These are phyloP conservation scores for Colletes collaris DNA, from an alignment of 2,888 invertebrate genomes.

Conservation along the genomic window DNA sequence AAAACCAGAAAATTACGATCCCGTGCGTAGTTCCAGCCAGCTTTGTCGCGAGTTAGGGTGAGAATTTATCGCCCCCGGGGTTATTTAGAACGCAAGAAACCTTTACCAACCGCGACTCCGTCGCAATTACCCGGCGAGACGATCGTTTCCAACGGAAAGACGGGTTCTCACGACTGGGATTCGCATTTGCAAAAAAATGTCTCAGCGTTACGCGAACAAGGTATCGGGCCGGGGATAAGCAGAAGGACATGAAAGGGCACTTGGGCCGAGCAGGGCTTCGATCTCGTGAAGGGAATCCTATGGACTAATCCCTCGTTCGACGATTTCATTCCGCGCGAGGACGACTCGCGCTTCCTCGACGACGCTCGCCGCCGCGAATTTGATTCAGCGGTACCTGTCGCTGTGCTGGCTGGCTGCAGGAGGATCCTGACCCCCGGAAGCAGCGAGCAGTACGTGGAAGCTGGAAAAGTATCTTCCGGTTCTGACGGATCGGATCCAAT, in stretches of 20 bases:
- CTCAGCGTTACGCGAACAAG: neutral
- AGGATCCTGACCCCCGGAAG: constrained; percentile 7
- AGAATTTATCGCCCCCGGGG: no score
- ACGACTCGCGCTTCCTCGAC: no score
- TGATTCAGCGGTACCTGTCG: constrained; percentile 37
- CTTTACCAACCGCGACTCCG: no score
- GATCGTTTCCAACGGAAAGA: no score
- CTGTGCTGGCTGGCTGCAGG: neutral
- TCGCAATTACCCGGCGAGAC: no score
- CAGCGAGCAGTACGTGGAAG: constrained; percentile 5
- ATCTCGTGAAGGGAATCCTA: neutral
- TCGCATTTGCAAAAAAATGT: neutral
- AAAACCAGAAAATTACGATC: no score
- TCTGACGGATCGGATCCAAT: constrained; percentile 25
- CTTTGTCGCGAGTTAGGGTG: no score
- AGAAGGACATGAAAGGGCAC: constrained; percentile 27
- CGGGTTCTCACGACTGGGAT: neutral
- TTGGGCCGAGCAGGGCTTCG: neutral
- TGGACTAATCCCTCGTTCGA: constrained; percentile 42
- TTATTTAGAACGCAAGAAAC: no score
- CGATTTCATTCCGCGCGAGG: constrained; percentile 31
- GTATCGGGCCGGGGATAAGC: constrained; percentile 12
- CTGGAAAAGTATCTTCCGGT: constrained; percentile 33
- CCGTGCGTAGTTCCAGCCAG: no score
- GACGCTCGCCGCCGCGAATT: constrained; percentile 29